Percentiles rank a stretch among this genome's conserved stretches.
phyloP scores from a whole-genome alignment of 2,797 vertebrate species.

The Dipus sagitta region DNA sequence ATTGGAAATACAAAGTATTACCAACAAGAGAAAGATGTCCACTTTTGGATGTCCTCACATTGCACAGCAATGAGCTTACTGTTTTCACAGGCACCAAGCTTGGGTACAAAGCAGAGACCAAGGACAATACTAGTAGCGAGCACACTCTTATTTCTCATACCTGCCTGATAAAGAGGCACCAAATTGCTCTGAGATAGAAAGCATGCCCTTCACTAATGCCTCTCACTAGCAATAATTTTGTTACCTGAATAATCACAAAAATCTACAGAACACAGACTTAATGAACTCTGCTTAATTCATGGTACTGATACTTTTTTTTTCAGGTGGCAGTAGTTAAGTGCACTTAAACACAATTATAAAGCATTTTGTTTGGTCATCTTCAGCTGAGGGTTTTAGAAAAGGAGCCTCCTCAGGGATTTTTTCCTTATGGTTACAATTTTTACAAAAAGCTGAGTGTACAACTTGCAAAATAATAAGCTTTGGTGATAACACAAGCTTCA shows the following conservation, averaged over 20 bases:
- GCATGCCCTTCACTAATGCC: not conserved
- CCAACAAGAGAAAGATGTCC: not conserved
- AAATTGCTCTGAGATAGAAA: not conserved
- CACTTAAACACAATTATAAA: slow-evolving; percentile 14
- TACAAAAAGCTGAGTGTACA: slow-evolving; percentile 82
- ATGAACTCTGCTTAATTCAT: slow-evolving; percentile 43
- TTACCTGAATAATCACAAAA: slow-evolving; percentile 46
- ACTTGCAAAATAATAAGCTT: slow-evolving; percentile 82
- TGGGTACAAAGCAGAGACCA: slow-evolving; percentile 3
- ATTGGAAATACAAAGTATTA: slow-evolving; percentile 28
- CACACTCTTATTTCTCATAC: not conserved
- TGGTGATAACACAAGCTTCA: slow-evolving; percentile 66
- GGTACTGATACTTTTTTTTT: slow-evolving; percentile 49
- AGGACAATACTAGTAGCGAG: not conserved
- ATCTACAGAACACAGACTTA: slow-evolving; percentile 38
- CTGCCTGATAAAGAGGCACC: slow-evolving; percentile 6
- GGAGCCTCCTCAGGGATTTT: slow-evolving; percentile 71
- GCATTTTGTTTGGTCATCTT: slow-evolving; percentile 66
- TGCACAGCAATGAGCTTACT: not conserved
- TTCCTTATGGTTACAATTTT: slow-evolving; percentile 73
- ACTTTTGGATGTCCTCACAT: not conserved
- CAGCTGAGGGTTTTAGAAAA: slow-evolving; percentile 56
- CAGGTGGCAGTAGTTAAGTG: slow-evolving; percentile 47
- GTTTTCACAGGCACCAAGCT: not conserved
- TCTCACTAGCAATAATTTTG: slow-evolving; percentile 52